phyloP scores from a whole-genome alignment of 2,888 invertebrate genomes.

The Xanthia icteritia region DNA sequence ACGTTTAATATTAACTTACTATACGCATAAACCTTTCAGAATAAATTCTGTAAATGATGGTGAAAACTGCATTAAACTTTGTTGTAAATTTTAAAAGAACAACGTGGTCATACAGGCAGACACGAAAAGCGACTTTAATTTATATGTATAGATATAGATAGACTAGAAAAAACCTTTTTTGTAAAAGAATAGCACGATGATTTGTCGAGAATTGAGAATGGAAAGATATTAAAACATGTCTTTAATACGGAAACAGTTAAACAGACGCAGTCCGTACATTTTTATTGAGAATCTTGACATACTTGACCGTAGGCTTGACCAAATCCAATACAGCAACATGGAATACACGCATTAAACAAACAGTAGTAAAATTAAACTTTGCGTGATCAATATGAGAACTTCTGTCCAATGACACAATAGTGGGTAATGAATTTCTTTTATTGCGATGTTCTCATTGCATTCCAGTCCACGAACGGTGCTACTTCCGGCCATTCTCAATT shows the following conservation, averaged over 20 bases:
- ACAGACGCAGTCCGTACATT: neutral
- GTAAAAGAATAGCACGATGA: no score
- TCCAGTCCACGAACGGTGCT: constrained; percentile 71
- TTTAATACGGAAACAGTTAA: neutral
- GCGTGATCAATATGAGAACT: constrained; percentile 60
- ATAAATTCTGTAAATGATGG: neutral
- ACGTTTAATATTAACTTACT: neutral
- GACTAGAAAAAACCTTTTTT: neutral
- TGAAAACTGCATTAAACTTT: neutral
- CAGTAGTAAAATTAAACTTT: constrained; percentile 11
- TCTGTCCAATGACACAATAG: constrained; percentile 71
- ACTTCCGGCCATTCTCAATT: constrained; percentile 70
- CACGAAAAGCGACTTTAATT: no score
- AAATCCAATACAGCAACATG: neutral
- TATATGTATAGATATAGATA: no score
- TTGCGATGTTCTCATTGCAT: constrained; percentile 78
- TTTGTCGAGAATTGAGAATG: neutral
- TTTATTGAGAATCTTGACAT: neutral
- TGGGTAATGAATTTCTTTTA: constrained; percentile 71
- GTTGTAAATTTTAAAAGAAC: no score
- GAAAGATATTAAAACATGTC: neutral
- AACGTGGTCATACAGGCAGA: no score
- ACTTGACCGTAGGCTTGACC: no score
- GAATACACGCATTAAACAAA: neutral
- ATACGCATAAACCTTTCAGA: neutral